These are phyloP conservation scores for Lasiurus cinereus DNA, from an alignment of 2,113 vertebrate genomes.

Conservation along the genomic window DNA sequence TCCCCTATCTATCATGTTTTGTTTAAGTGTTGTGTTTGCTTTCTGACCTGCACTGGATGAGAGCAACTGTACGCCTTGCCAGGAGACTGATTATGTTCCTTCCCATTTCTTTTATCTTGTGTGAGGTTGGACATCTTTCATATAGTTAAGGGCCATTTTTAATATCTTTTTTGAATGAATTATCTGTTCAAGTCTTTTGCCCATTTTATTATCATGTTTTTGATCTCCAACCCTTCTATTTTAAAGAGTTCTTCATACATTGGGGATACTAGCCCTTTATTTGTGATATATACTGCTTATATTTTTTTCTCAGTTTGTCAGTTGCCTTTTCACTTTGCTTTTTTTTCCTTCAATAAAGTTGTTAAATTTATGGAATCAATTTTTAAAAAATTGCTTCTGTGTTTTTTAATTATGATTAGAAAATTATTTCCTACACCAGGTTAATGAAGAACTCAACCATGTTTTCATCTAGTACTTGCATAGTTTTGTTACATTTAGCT, in stretches of 20 bases:
- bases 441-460: slow-evolving; percentile 9
- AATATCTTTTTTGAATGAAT: not conserved
- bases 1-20: not conserved
- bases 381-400: slow-evolving; percentile 26
- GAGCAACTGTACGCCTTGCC: not conserved
- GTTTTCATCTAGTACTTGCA: not conserved
- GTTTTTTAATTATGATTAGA: not conserved
- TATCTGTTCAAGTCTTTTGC: not conserved
- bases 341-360: not conserved
- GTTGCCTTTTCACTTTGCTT: not conserved
- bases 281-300: not conserved
- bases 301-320: slow-evolving; percentile 47
- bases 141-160: not conserved
- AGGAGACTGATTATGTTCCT: not conserved
- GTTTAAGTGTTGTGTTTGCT: not conserved
- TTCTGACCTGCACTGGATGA: not conserved
- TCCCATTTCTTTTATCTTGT: not conserved
- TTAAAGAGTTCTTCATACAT: not conserved
- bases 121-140: not conserved
- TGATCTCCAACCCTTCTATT: not conserved
- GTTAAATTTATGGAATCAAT: not conserved
- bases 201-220: not conserved
- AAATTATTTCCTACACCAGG: not conserved
- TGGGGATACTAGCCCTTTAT: not conserved
- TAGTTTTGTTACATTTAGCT: not conserved